Evolutionary conservation across 1,140 invertebrate genomes (phyloP).

Genomic region (Eupristina koningsbergeri): DNA sequence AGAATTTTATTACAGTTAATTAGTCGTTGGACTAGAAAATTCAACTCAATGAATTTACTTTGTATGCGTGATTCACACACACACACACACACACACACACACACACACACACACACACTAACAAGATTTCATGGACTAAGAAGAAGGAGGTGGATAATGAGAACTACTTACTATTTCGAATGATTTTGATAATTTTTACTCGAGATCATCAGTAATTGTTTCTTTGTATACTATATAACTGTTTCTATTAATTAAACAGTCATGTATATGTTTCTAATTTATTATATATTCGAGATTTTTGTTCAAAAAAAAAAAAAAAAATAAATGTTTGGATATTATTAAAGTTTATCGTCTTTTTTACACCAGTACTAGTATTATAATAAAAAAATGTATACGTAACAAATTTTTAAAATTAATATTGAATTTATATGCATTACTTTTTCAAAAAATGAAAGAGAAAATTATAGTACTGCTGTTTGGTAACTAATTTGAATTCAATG

Average conservation of each 20-base stretch:
- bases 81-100: conserved; percentile 2
- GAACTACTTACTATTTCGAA: conserved; percentile 13
- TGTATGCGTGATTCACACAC: conserved; percentile 55
- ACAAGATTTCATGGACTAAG: conserved; percentile 16
- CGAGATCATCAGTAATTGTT: no score
- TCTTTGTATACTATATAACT: no score
- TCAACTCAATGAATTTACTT: conserved; percentile 52
- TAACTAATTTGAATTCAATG: neutral
- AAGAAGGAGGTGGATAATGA: conserved; percentile 4
- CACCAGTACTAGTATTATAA: no score
- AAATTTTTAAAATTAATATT: no score
- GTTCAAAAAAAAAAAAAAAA: no score
- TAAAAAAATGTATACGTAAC: no score
- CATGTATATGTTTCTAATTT: no score
- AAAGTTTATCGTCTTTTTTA: no score
- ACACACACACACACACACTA: conserved; percentile 1
- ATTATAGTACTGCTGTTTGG: neutral
- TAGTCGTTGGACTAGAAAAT: conserved; percentile 58
- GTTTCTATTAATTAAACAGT: no score
- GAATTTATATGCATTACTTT: neutral
- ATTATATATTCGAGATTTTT: no score
- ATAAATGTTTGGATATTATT: no score
- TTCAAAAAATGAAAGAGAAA: neutral
- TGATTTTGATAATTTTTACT: no score
- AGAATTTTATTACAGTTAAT: conserved; percentile 67